Evolutionary conservation across 2,113 vertebrate genomes (phyloP).

Genomic region (Chascanopsetta lugubris): DNA sequence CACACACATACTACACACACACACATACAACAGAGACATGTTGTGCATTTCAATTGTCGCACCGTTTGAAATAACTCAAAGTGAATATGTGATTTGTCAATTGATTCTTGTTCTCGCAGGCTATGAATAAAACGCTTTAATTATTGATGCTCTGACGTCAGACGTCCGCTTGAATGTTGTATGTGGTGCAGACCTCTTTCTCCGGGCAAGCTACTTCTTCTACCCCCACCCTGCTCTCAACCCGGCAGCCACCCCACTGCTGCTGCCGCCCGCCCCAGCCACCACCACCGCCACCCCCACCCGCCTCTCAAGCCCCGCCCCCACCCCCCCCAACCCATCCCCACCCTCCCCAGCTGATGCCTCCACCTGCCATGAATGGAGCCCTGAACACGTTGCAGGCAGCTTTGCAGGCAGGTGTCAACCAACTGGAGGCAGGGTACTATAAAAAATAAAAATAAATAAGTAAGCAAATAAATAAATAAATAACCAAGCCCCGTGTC

Average conservation of each 20-base stretch:
- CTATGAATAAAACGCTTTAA: conserved; percentile 87
- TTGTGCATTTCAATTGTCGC: conserved; percentile 79
- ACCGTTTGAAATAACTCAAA: conserved; percentile 83
- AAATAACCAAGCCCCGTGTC: too few species aligned
- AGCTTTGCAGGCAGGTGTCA: conserved; percentile 67
- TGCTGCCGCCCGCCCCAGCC: not conserved
- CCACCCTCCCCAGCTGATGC: conserved; percentile 30
- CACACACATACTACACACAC: conserved; percentile 28
- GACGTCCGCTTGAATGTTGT: conserved; percentile 81
- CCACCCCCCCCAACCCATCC: conserved; percentile 15
- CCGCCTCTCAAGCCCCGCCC: conserved; percentile 45
- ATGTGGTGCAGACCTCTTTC: conserved; percentile 83
- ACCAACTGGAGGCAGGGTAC: conserved; percentile 57
- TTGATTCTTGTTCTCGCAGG: conserved; percentile 82
- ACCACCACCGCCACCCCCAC: conserved; percentile 4
- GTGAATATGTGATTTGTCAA: conserved; percentile 87
- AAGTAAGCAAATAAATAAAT: too few species aligned
- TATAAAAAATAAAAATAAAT: conserved; percentile 40
- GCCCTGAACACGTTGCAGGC: conserved; percentile 59
- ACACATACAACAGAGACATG: conserved; percentile 43
- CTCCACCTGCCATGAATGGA: conserved; percentile 68
- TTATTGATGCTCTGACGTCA: conserved; percentile 86
- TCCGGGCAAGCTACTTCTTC: conserved; percentile 73
- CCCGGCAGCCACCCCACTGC: conserved; percentile 42
- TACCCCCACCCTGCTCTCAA: conserved; percentile 58